A percentile compares a stretch with the other conserved stretches of the same genome.
Conservation (phyloP, 2,888 invertebrate species). For the Trichacis sp. region DNA sequence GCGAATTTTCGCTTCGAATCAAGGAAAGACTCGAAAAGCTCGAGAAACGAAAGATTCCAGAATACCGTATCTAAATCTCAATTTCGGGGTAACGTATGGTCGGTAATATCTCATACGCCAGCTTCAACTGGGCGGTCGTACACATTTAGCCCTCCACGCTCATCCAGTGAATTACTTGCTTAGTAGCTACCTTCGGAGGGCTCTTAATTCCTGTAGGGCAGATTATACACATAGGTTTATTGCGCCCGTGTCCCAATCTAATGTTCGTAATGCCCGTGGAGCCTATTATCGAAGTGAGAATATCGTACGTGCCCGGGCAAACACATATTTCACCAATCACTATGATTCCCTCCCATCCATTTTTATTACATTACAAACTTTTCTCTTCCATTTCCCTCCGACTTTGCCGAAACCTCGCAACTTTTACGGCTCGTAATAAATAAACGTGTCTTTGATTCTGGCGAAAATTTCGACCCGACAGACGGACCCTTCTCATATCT, state of each 20-base stretch:
- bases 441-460: no score
- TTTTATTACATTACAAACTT: slow-evolving; percentile 6
- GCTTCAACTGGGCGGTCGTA: neutral
- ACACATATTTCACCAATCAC: slow-evolving; percentile 23
- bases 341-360: slow-evolving; percentile 25
- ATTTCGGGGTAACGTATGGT: slow-evolving; percentile 55
- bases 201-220: slow-evolving; percentile 70
- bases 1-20: no score
- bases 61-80: slow-evolving; percentile 66
- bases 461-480: no score
- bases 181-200: slow-evolving; percentile 70
- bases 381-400: neutral
- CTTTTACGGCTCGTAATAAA: neutral
- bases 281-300: slow-evolving; percentile 45
- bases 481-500: no score
- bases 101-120: slow-evolving; percentile 32
- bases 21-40: no score
- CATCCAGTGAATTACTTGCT: slow-evolving; percentile 70
- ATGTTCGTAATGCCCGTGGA: slow-evolving; percentile 68
- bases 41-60: no score
- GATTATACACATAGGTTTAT: slow-evolving; percentile 70
- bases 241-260: slow-evolving; percentile 69
- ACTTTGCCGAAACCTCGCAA: neutral
- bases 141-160: slow-evolving; percentile 20
- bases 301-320: slow-evolving; percentile 11